Evolutionary conservation across 2,797 vertebrate species (phyloP), one percentile per base, ranked within the genome.

Genomic region (Myripristis murdjan): DNA sequence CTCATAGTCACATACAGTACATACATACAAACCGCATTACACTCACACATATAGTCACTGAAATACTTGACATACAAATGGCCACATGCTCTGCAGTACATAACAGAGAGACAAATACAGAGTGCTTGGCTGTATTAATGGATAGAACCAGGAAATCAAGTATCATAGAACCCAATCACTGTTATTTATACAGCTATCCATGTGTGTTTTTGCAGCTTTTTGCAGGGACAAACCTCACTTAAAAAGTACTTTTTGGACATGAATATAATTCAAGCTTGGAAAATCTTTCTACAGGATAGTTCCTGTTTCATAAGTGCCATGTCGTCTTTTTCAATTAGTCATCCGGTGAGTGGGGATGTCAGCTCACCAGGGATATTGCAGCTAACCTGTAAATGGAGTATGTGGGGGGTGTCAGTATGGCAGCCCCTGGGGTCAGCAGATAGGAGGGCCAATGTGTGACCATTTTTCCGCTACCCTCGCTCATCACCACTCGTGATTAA

Each of bases 401-500:
- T 86, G 65, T 81, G 53, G 41, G 60, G 22, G 67, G 81, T 82
- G 81, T 88, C 77, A 82, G 46, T 47, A 68, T 78, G 81, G 77
- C 75, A 79, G 70, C 70, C 75, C 75, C 73, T 33, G 64, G 89
- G 83, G 82, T 91, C 85, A 87, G 80, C 79, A 81, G 75, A 85
- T 24, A n/a, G 58, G 16, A 70, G 56, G 79, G 63, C 52, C 58
- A 53, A 79, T 75, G 77, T 70, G 70, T 90, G 89, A 87, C 88
- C 88, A 73, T 87, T 86, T 90, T 91, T 90, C 86, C 85, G 69
- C 83, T 90, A 77, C 81, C 73, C 85, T 89, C 72, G 77, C 79
- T 92, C 89, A 89, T 92, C 91, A 76, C 87, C 85, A 85, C 87
- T 91, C 74, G 65, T 90, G 90, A 94, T 93, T 90, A 91, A 91